Evolutionary conservation across 2,888 invertebrate genomes (phyloP).

Genomic region (Drosophila mulleri): DNA sequence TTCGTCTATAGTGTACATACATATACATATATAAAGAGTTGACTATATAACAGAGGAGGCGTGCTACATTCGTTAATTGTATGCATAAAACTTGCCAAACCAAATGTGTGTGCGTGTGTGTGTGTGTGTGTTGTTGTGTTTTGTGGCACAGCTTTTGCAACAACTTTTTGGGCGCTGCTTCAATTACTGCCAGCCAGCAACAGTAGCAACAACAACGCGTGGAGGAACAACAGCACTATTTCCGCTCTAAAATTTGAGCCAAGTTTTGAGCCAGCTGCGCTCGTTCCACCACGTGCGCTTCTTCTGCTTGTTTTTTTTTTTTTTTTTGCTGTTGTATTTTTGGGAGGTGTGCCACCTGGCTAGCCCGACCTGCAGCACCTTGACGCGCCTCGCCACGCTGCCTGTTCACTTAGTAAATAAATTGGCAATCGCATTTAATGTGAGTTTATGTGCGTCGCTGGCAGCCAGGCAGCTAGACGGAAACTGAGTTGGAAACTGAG

Average conservation of each 20-base stretch:
- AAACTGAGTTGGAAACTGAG: slow-evolving; percentile 38
- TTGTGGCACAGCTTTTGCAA: slow-evolving; percentile 67
- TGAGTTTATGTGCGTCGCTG: slow-evolving; percentile 78
- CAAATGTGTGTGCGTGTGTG: slow-evolving; percentile 21
- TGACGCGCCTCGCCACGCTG: slow-evolving; percentile 36
- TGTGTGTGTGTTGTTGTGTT: slow-evolving; percentile 34
- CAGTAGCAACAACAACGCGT: slow-evolving; percentile 14
- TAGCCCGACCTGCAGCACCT: slow-evolving; percentile 24
- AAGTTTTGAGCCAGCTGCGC: slow-evolving; percentile 74
- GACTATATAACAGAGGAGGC: slow-evolving; percentile 36
- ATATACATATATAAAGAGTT: not conserved
- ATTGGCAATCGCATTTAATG: slow-evolving; percentile 82
- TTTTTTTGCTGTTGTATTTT: not conserved
- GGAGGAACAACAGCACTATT: slow-evolving; percentile 59
- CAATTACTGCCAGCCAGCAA: slow-evolving; percentile 56
- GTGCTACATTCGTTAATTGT: slow-evolving; percentile 82
- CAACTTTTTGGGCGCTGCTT: slow-evolving; percentile 72
- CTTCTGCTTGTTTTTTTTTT: not conserved
- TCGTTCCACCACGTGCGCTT: slow-evolving; percentile 25
- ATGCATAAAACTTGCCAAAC: slow-evolving; percentile 77
- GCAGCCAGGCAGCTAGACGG: slow-evolving; percentile 39
- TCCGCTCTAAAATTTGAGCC: slow-evolving; percentile 79
- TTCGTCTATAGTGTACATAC: slow-evolving; percentile 51
- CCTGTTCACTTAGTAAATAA: slow-evolving; percentile 79
- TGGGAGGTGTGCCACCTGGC: slow-evolving; percentile 16